phyloP scores from a whole-genome alignment of 1,140 invertebrate genomes.

The Chlorops oryzae region DNA sequence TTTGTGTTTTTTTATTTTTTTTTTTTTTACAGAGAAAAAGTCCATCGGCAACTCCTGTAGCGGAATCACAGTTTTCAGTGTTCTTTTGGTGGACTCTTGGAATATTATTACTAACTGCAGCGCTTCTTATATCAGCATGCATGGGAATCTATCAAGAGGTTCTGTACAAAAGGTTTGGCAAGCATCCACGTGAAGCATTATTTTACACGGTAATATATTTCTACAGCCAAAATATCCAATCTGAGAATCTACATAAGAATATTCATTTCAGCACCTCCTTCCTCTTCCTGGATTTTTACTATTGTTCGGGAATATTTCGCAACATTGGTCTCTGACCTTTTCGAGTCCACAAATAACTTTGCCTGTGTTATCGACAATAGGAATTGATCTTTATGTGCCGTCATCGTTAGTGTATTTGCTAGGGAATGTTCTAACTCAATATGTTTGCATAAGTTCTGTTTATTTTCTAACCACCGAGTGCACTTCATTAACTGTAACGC shows the following conservation, averaged over 20 bases:
- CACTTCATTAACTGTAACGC: constrained; percentile 87
- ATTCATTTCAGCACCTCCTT: constrained; percentile 23
- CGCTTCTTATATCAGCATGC: constrained; percentile 86
- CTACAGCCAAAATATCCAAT: not conserved
- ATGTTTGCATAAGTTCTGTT: constrained; percentile 91
- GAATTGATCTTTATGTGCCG: constrained; percentile 55
- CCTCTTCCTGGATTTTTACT: constrained; percentile 34
- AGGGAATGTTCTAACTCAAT: constrained; percentile 88
- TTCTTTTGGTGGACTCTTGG: constrained; percentile 80
- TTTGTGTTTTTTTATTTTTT: constrained; percentile 1
- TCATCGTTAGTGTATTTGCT: constrained; percentile 72
- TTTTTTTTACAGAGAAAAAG: constrained; percentile 38
- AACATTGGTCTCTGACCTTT: constrained; percentile 60
- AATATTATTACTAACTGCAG: constrained; percentile 77
- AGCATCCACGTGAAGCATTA: constrained; percentile 89
- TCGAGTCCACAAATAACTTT: constrained; percentile 52
- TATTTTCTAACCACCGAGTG: constrained; percentile 92
- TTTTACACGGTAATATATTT: constrained; percentile 65
- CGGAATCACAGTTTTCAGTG: constrained; percentile 23
- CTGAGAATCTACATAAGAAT: not conserved
- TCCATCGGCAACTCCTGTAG: constrained; percentile 45
- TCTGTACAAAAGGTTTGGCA: constrained; percentile 80
- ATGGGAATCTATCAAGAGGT: constrained; percentile 97
- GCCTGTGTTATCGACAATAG: constrained; percentile 49
- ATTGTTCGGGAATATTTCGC: constrained; percentile 64